Percentiles rank a stretch among this genome's conserved stretches.
These are phyloP conservation scores for Jacana jacana DNA, from an alignment of 2,113 vertebrate genomes.

Conservation along the genomic window DNA sequence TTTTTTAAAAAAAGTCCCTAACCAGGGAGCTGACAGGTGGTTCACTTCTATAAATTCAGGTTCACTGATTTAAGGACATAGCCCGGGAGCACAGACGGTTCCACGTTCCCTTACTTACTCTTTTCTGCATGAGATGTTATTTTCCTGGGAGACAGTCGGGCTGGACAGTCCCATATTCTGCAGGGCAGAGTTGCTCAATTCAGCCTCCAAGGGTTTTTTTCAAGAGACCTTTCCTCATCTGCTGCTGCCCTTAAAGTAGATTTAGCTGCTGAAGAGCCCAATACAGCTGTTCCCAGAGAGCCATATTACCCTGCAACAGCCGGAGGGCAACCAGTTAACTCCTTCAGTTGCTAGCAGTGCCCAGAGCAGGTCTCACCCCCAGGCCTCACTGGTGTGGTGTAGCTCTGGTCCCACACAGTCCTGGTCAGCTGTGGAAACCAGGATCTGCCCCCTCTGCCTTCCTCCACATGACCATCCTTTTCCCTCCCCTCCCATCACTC, in stretches of 20 bases:
- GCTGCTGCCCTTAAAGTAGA: background rate
- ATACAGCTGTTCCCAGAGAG: background rate
- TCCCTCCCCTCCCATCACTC: background rate
- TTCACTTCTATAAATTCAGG: constrained; percentile 27
- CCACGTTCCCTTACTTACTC: constrained; percentile 15
- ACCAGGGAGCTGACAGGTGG: constrained; percentile 44
- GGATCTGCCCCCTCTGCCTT: background rate
- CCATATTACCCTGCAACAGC: background rate
- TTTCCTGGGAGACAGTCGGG: constrained; percentile 44
- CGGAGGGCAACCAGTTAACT: background rate
- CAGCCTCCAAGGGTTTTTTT: background rate
- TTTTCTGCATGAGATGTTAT: background rate
- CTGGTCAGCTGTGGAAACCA: background rate
- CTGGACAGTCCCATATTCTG: constrained; percentile 13
- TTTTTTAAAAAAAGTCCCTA: constrained; percentile 44
- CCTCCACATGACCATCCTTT: background rate
- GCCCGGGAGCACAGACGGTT: background rate
- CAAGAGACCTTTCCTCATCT: background rate
- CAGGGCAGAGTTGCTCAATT: background rate
- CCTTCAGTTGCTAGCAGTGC: background rate
- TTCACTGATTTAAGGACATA: constrained; percentile 43
- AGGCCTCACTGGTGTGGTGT: accelerated
- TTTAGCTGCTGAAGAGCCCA: background rate
- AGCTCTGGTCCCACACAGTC: background rate
- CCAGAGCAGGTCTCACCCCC: background rate